Conservation (phyloP, 2,888 invertebrate genomes). For the Callyntrura guangdongensis region DNA sequence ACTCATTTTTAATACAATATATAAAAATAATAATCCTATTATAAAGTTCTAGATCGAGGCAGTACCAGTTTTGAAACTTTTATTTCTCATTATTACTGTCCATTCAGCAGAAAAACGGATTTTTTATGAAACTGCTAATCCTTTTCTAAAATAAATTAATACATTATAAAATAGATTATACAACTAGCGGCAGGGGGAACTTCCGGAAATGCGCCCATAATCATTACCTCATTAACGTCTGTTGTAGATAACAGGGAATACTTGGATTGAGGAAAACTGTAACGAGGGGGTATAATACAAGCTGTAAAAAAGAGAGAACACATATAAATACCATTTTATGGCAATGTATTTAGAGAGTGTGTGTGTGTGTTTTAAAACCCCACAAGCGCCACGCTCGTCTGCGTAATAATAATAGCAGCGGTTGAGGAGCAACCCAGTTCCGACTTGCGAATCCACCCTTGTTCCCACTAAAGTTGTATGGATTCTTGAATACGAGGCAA, state of each 20-base stretch:
- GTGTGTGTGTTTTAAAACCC: background rate
- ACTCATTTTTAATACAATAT: background rate
- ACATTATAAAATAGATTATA: conserved; percentile 33
- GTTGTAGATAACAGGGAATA: background rate
- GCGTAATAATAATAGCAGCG: background rate
- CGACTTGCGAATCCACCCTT: background rate
- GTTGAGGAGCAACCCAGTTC: background rate
- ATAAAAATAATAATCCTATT: conserved; percentile 15
- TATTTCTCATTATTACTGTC: conserved; percentile 25
- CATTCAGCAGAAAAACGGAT: conserved; percentile 27
- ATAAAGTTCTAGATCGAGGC: background rate
- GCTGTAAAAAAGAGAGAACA: too few relatives aligned
- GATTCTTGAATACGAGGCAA: too few relatives aligned
- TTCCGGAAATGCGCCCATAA: conserved; percentile 30
- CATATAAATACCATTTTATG: too few relatives aligned
- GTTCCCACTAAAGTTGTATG: too few relatives aligned
- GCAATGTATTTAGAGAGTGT: too few relatives aligned
- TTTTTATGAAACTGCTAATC: conserved; percentile 14
- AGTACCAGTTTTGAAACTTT: conserved; percentile 44
- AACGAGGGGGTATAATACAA: background rate
- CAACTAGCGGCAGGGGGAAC: background rate
- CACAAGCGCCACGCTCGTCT: too few relatives aligned
- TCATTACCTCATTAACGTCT: conserved; percentile 40
- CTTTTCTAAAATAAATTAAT: conserved; percentile 18
- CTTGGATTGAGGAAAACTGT: background rate